These are phyloP conservation scores for Onychomys torridus DNA, from an alignment of 2,797 vertebrate genomes.

Conservation along the genomic window DNA sequence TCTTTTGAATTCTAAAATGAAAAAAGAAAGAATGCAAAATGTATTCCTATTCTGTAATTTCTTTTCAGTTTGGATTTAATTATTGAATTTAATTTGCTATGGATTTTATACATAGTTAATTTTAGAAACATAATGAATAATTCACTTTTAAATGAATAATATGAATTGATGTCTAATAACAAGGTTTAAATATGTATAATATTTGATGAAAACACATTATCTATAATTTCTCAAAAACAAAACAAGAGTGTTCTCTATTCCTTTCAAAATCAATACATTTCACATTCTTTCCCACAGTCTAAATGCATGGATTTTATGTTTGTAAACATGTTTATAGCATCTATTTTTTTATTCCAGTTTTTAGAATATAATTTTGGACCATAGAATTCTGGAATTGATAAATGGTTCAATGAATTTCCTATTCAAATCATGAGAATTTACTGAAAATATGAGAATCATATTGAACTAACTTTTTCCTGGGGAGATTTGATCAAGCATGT, in stretches of 20 bases:
- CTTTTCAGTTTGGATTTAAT: constrained; percentile 61
- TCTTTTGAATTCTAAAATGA: constrained; percentile 3
- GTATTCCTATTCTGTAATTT: constrained; percentile 7
- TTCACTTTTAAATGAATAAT: constrained; percentile 58
- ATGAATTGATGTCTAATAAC: constrained; percentile 30
- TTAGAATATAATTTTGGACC: background rate
- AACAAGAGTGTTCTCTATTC: background rate
- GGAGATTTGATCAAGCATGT: too few relatives aligned
- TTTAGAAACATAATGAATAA: constrained; percentile 63
- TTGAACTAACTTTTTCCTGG: background rate
- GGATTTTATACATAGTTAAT: constrained; percentile 18
- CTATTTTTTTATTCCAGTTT: background rate
- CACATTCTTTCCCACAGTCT: background rate
- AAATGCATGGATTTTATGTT: background rate
- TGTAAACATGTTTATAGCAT: background rate
- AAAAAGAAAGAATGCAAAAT: constrained; percentile 6
- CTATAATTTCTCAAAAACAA: constrained; percentile 30
- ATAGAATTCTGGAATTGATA: background rate
- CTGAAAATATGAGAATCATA: background rate
- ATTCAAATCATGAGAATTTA: background rate
- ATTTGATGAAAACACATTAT: constrained; percentile 57
- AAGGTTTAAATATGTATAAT: background rate
- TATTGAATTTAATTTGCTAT: constrained; percentile 60
- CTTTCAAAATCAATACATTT: constrained; percentile 10
- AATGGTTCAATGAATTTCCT: background rate